These are phyloP conservation scores for Lypha dubia DNA, from an alignment of 2,888 invertebrate genomes.

Conservation along the genomic window DNA sequence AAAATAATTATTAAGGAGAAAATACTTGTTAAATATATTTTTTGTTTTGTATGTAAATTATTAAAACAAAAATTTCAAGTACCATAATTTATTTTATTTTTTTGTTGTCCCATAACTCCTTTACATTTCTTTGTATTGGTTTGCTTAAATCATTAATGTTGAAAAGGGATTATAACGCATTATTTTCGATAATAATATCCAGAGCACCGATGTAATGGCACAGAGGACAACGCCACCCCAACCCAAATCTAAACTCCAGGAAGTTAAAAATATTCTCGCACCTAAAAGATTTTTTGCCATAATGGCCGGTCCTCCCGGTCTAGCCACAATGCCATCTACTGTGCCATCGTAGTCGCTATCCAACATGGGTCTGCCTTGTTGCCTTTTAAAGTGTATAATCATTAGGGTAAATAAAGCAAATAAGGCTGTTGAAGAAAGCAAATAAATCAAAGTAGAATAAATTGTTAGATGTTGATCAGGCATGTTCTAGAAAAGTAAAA, in stretches of 20 bases:
- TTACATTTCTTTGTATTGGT: no score
- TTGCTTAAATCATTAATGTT: constrained; percentile 86
- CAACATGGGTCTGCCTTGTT: constrained; percentile 87
- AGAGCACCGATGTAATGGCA: constrained; percentile 91
- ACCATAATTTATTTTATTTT: constrained; percentile 9
- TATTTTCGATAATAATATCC: constrained; percentile 95
- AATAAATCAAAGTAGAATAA: neutral
- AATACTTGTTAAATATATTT: neutral
- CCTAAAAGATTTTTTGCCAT: constrained; percentile 86
- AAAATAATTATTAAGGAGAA: constrained; percentile 11
- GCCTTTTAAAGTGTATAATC: constrained; percentile 95
- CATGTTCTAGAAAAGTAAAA: no score
- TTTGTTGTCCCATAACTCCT: neutral
- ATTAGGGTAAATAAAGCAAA: constrained; percentile 95
- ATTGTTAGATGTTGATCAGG: neutral
- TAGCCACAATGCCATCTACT: constrained; percentile 88
- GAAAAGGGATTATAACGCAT: constrained; percentile 94
- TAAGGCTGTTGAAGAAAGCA: constrained; percentile 90
- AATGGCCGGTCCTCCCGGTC: constrained; percentile 84
- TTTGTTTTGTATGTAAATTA: neutral
- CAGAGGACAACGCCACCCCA: constrained; percentile 94
- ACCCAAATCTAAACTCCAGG: constrained; percentile 92
- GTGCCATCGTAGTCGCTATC: constrained; percentile 87
- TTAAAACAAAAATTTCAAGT: constrained; percentile 18
- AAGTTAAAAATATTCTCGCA: constrained; percentile 89